phyloP scores from a whole-genome alignment of 2,888 invertebrate genomes.

The Baccha elongata region DNA sequence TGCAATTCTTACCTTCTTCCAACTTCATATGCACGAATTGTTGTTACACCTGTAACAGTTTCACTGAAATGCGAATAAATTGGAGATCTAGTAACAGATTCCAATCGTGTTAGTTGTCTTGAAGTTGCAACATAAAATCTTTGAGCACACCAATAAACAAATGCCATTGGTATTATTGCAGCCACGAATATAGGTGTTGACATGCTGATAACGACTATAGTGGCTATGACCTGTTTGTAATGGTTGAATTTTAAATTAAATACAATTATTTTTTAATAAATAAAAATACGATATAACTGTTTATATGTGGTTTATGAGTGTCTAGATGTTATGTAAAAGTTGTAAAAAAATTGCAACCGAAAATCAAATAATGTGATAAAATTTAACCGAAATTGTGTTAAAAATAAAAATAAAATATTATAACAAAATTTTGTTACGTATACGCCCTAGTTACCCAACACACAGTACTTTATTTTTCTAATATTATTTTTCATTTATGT shows the following conservation, averaged over 20 bases:
- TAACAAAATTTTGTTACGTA: too few species aligned
- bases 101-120: slow-evolving; percentile 95
- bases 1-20: slow-evolving; percentile 82
- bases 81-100: slow-evolving; percentile 96
- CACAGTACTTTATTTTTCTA: too few species aligned
- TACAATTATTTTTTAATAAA: background rate
- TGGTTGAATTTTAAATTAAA: too few species aligned
- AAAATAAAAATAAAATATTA: too few species aligned
- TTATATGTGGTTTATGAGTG: too few species aligned
- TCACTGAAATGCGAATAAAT: slow-evolving; percentile 99
- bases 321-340: too few species aligned
- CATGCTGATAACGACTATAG: slow-evolving; percentile 92
- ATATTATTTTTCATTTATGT: too few species aligned
- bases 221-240: slow-evolving; percentile 94
- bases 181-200: slow-evolving; percentile 92
- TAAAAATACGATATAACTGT: background rate
- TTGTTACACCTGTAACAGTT: slow-evolving; percentile 92
- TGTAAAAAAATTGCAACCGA: too few species aligned
- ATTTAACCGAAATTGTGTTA: too few species aligned
- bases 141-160: slow-evolving; percentile 94
- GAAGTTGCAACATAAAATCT: slow-evolving; percentile 97
- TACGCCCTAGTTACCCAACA: too few species aligned
- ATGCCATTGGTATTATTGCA: slow-evolving; percentile 90
- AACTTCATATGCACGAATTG: slow-evolving; percentile 93
- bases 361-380: too few species aligned